These are phyloP conservation scores for Cromileptes altivelis DNA, from an alignment of 2,113 vertebrate genomes.

Conservation along the genomic window DNA sequence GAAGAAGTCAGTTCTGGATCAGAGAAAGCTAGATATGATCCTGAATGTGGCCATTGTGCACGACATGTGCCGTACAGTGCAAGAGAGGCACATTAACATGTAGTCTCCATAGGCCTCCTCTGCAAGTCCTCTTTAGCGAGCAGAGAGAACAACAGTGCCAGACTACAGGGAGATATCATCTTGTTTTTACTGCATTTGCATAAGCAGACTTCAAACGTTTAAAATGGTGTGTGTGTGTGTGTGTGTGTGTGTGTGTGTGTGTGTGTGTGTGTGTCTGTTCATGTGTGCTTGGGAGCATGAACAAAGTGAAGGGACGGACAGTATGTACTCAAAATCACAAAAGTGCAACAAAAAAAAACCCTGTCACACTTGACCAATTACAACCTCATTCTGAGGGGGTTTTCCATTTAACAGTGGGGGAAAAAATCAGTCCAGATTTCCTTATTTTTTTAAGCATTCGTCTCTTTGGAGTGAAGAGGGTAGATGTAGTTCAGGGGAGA, in stretches of 20 bases:
- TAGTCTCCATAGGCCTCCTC: neutral
- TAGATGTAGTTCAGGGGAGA: slow-evolving; percentile 2
- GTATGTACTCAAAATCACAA: slow-evolving; percentile 14
- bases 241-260: neutral
- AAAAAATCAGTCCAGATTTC: neutral
- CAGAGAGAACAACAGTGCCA: slow-evolving; percentile 58
- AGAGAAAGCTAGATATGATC: neutral
- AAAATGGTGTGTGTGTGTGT: neutral
- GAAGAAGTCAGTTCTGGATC: neutral
- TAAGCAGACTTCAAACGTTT: slow-evolving; percentile 56
- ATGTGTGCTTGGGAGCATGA: neutral
- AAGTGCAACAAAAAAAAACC: neutral
- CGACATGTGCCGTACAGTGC: neutral
- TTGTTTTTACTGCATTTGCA: slow-evolving; percentile 72
- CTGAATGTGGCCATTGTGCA: neutral
- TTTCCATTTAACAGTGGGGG: slow-evolving; percentile 9
- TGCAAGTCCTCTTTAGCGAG: neutral
- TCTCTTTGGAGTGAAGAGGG: neutral
- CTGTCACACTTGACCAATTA: neutral
- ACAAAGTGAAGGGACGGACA: neutral
- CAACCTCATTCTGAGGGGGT: neutral
- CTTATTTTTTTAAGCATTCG: slow-evolving; percentile 6
- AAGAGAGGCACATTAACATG: slow-evolving; percentile 35
- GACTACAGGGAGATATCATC: slow-evolving; percentile 59
- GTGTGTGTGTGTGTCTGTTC: neutral